Evolutionary conservation across 2,888 invertebrate genomes (phyloP), one percentile per base, ranked within the genome.

Genomic region (Tachina fera): DNA sequence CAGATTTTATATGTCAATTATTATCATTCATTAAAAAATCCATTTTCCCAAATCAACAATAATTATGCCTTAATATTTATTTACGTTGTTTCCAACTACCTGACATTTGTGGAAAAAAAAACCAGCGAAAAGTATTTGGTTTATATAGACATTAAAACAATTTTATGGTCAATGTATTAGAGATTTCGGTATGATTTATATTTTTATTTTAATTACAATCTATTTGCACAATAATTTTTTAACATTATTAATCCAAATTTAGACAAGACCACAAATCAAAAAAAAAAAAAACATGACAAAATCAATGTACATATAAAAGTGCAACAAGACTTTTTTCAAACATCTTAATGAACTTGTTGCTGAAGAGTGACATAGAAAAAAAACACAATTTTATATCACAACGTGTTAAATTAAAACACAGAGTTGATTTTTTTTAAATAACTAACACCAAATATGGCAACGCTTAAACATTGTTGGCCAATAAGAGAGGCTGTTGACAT

Each of bases 341-440:
- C 79, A 82, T 56, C 61, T 82, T 82, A 81, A 76, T 82, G 82
- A 82, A 82, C 82, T 82, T 82, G 75, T 70, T 70, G 45, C 45
- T 75, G 49, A 70, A 39, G 14, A 75, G 22, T 82, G 75, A 49
- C 67, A 74, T 47, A 47, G 61, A 65, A 80, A 71, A 70, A 82
- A 63, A 51, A 61, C 60, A 10, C n/a, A 53, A 67, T 74, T 58
- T 47, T 45, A 60, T 74, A 75, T 75, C 61, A 82, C 53, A 63
- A 39, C 61, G 63, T 75, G 67, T 81, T 47, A 45, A 56, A 56
- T 43, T 9, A 61, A 67, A 22, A 16, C 9, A 61, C 81, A 75
- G 81, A 81, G 74, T 74, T 81, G 81, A 74, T 53, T 68, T 81
- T 60, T 43, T 19, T 22, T 10, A n/a, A 16, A 8, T 16, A 51